These are phyloP conservation scores for Campylorhamphus procurvoides DNA, from an alignment of 2,113 vertebrate species.

Conservation along the genomic window DNA sequence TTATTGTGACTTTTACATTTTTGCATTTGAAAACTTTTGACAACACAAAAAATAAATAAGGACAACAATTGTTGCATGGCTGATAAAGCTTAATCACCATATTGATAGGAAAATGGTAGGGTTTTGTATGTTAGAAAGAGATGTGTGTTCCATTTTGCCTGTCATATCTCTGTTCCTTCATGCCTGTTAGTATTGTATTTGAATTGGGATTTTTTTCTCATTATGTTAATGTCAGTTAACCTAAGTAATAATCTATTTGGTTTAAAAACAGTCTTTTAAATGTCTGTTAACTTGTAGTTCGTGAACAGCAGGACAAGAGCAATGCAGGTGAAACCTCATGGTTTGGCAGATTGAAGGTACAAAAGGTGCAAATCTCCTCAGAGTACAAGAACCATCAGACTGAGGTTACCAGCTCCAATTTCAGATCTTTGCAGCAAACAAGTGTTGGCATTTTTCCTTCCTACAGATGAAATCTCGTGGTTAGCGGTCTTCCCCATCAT, in stretches of 20 bases:
- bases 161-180: not conserved
- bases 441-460: not conserved
- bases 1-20: conserved; percentile 74
- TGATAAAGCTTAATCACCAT: not conserved
- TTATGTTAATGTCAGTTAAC: not conserved
- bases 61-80: not conserved
- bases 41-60: not conserved
- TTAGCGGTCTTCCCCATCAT: not conserved
- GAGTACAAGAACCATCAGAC: not conserved
- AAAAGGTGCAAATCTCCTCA: too few species aligned
- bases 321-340: not conserved
- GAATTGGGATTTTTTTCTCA: not conserved
- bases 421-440: not conserved
- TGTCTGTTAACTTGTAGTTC: not conserved
- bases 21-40: conserved; percentile 72
- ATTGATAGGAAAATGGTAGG: not conserved
- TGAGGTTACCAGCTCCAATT: not conserved
- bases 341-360: not conserved
- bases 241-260: not conserved
- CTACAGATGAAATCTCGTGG: not conserved
- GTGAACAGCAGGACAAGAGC: not conserved
- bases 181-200: not conserved
- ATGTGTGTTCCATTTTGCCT: not conserved
- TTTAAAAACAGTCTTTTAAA: not conserved
- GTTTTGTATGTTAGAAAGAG: not conserved